phyloP scores from a whole-genome alignment of 2,113 vertebrate genomes.

The Nibea coibor region DNA sequence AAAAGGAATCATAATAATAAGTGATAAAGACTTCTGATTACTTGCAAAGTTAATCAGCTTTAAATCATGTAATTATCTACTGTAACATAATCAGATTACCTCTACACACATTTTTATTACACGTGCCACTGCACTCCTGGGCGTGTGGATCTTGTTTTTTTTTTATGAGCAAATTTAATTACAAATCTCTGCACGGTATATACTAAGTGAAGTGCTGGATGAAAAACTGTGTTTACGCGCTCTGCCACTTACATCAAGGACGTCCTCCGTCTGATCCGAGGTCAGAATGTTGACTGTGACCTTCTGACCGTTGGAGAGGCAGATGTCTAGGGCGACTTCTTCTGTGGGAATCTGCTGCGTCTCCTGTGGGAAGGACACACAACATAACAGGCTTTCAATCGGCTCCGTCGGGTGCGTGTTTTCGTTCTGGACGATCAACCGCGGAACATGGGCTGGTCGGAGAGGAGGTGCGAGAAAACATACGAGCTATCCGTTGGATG shows the following conservation, averaged over 20 bases:
- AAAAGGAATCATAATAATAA: not conserved
- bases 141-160: not conserved
- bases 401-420: slow-evolving; percentile 42
- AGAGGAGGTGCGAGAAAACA: not conserved
- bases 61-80: not conserved
- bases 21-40: not conserved
- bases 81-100: not conserved
- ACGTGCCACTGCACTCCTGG: not conserved
- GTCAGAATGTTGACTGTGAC: slow-evolving; percentile 92
- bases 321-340: slow-evolving; percentile 93
- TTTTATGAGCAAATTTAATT: not conserved
- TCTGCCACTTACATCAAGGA: slow-evolving; percentile 88
- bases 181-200: not conserved
- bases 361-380: slow-evolving; percentile 84
- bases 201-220: not conserved
- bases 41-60: not conserved
- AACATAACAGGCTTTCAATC: slow-evolving; percentile 28
- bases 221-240: not conserved
- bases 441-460: not conserved
- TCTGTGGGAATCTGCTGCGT: slow-evolving; percentile 98
- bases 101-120: not conserved
- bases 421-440: slow-evolving; percentile 28
- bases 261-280: slow-evolving; percentile 97
- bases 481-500: not conserved
- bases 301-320: slow-evolving; percentile 95